Conservation (phyloP, 1,140 invertebrate species). For the Mesaphorura yosii region DNA sequence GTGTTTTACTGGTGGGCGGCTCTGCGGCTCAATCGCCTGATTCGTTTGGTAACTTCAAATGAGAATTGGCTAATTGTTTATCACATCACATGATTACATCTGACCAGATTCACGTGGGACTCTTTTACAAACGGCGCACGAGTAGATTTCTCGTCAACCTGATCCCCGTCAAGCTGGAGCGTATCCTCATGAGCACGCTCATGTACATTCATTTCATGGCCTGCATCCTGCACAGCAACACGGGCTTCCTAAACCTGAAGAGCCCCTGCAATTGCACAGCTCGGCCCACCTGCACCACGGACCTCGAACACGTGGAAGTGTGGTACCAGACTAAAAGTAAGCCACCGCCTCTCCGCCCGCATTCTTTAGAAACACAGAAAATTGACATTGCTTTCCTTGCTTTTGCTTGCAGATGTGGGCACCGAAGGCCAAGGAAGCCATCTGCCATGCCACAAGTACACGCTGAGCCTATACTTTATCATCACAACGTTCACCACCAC, state of each 20-base stretch:
- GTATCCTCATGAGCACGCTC: neutral
- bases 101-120: conserved; percentile 6
- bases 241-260: neutral
- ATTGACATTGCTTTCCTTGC: neutral
- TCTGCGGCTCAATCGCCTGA: conserved; percentile 5
- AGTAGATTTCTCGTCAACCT: neutral
- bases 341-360: neutral
- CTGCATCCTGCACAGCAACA: conserved; percentile 9
- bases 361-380: neutral
- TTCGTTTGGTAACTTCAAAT: conserved; percentile 13
- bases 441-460: neutral
- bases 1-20: neutral
- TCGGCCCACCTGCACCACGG: neutral
- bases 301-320: neutral
- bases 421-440: neutral
- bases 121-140: neutral
- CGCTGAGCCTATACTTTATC: conserved; percentile 7
- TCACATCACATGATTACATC: neutral
- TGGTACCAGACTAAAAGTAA: conserved; percentile 15
- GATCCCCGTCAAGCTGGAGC: conserved; percentile 8
- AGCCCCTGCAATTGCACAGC: neutral
- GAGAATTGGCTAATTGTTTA: neutral
- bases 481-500: conserved; percentile 11
- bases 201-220: conserved; percentile 9
- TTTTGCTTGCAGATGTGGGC: neutral